Percentiles rank a stretch among this genome's conserved stretches.
Conservation (phyloP, 1,140 invertebrate genomes). For the Heliconius himera region DNA sequence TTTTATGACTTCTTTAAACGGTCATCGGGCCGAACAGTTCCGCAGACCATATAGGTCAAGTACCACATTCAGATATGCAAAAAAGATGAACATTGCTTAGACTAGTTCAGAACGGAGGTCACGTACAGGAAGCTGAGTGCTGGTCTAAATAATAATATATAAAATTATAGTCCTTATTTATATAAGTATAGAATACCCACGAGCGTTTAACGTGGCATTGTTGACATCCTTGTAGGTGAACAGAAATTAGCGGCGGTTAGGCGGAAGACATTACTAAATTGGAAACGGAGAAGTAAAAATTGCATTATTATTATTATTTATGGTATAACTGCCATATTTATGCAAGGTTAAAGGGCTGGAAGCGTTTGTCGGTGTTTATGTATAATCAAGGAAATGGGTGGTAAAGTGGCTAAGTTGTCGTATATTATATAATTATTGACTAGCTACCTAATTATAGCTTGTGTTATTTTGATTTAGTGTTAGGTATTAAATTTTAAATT, state of each 20-base stretch:
- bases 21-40: slow-evolving; percentile 34
- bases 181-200: neutral
- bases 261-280: slow-evolving; percentile 16
- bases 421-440: slow-evolving; percentile 2
- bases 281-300: slow-evolving; percentile 9
- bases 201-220: neutral
- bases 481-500: neutral
- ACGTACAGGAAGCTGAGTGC: slow-evolving; percentile 43
- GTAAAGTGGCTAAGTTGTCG: slow-evolving; percentile 6
- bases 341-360: slow-evolving; percentile 6
- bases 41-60: slow-evolving; percentile 40
- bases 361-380: slow-evolving; percentile 14
- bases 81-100: slow-evolving; percentile 32
- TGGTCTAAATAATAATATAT: slow-evolving; percentile 15
- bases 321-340: neutral
- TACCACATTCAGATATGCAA: slow-evolving; percentile 35
- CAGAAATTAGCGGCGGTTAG: slow-evolving; percentile 5
- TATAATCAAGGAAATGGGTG: slow-evolving; percentile 4
- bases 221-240: slow-evolving; percentile 18
- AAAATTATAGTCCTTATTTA: slow-evolving; percentile 16
- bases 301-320: slow-evolving; percentile 12
- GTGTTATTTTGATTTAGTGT: neutral
- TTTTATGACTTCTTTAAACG: slow-evolving; percentile 30
- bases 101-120: slow-evolving; percentile 44
- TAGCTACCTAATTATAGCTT: neutral